These are phyloP conservation scores for Scaptomyza cyrtandrae DNA, from an alignment of 2,888 invertebrate species.

Conservation along the genomic window DNA sequence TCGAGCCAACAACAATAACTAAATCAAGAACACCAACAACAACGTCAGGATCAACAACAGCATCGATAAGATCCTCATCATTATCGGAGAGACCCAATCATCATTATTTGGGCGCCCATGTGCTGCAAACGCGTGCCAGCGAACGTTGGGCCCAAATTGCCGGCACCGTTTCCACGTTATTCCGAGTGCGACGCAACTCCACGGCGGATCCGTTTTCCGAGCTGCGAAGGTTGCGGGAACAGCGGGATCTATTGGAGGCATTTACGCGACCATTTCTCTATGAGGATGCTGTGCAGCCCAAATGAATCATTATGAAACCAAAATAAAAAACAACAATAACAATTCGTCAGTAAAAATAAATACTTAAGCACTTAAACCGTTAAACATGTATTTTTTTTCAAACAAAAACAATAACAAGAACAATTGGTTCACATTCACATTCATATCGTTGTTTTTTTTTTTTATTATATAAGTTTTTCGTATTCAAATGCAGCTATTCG, in stretches of 20 bases:
- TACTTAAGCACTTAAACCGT: not conserved
- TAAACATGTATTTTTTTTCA: too few species aligned
- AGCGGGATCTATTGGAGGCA: constrained; percentile 64
- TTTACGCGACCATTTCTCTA: constrained; percentile 65
- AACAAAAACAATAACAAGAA: not conserved
- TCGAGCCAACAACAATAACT: not conserved
- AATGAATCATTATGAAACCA: not conserved
- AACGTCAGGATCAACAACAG: not conserved
- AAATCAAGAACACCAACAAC: not conserved
- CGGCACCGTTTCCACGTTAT: constrained; percentile 56
- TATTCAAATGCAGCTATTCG: constrained; percentile 38
- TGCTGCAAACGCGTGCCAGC: constrained; percentile 45
- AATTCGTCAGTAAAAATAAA: not conserved
- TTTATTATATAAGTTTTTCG: constrained; percentile 13
- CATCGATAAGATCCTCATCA: not conserved
- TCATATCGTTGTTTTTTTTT: not conserved
- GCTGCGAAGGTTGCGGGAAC: constrained; percentile 57
- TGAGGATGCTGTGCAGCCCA: constrained; percentile 27
- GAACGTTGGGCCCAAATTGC: constrained; percentile 67
- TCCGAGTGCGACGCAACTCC: constrained; percentile 59
- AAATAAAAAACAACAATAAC: not conserved
- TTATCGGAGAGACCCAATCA: constrained; percentile 1
- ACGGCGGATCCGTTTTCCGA: constrained; percentile 49
- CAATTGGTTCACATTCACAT: constrained; percentile 28
- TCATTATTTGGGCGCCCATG: constrained; percentile 5